Base-by-base conservation (phyloP, 2,797 vertebrate genomes). In the Delichon dasypus region DNA sequence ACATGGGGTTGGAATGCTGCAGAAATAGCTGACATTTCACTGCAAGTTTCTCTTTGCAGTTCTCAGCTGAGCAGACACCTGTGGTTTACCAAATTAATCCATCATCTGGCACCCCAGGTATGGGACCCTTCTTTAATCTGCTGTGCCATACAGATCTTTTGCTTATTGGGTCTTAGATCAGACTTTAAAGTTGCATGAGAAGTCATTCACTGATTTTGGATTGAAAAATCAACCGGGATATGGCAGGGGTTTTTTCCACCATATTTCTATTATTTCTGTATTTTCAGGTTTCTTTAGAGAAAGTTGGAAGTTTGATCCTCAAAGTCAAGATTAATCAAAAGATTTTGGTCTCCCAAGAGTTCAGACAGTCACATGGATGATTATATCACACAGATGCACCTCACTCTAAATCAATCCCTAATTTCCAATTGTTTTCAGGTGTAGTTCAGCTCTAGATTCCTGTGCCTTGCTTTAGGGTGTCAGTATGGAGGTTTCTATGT, bases 21-120 rank as follows among this genome's bases (percentile, higher is more conserved):
- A 67, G 58, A 80, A 85, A 74, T 0, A 10, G 65, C 53, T 80
- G 58, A 67, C 11, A 17, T 51, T 85, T 93, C 91, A 83, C 58
- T 26, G 61, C 54, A 40, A 58, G 70, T 62, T 87, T 97, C 97
- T 96, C 85, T 70, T 86, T 97, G 87, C 90, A 98, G 98, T 97
- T 97, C 91, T 98, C 98, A 70, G 80, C 85, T 82, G 78, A 9
- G 7, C 96, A 97, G 86, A 98, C 98, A 80, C 98, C 98, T 30
- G 19, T 97, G 85, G 68, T 98, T 94, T 95, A 97, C 85, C 96
- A 87, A 48, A 93, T 98, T 82, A 74, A 48, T 48, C 97, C 98
- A 42, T 34, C 97, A 61, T 97, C 93, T 96, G 97, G 97, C 84
- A 87, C 96, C 51, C 98, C 98, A 97, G 98, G 98, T 98, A 97